phyloP scores from a whole-genome alignment of 2,888 invertebrate genomes.

The Drosophila anomalata region DNA sequence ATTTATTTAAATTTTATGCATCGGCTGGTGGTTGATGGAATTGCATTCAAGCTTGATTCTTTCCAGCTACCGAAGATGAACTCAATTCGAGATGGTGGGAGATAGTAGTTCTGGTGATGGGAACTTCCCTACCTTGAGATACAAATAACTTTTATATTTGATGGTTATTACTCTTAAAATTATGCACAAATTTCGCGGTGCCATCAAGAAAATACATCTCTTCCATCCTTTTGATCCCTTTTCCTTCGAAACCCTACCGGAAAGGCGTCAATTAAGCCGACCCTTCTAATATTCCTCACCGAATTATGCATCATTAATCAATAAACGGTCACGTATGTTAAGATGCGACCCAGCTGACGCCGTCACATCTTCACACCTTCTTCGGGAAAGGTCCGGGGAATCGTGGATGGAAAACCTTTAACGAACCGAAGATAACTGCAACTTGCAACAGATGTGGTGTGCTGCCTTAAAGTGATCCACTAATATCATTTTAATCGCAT shows the following conservation, averaged over 20 bases:
- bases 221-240: constrained; percentile 22
- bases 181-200: no score
- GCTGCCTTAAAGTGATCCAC: constrained; percentile 13
- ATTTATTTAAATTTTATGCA: constrained; percentile 81
- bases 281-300: constrained; percentile 25
- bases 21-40: constrained; percentile 75
- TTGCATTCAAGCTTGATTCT: constrained; percentile 36
- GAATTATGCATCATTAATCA: constrained; percentile 81
- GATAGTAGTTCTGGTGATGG: not conserved
- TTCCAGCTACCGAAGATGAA: constrained; percentile 34
- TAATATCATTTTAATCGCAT: constrained; percentile 82
- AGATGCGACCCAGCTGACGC: constrained; percentile 64
- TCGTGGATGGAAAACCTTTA: constrained; percentile 23
- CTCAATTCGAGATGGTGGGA: constrained; percentile 5
- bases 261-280: constrained; percentile 70
- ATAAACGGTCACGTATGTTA: constrained; percentile 64
- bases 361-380: constrained; percentile 77
- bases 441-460: constrained; percentile 66
- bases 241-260: constrained; percentile 50
- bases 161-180: no score
- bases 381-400: constrained; percentile 6
- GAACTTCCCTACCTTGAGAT: not conserved
- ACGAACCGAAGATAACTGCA: constrained; percentile 16
- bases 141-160: no score
- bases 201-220: not conserved